Percentiles rank a stretch among this genome's conserved stretches.
Conservation (phyloP, 2,888 invertebrate genomes). For the Andrena hattorfiana region DNA sequence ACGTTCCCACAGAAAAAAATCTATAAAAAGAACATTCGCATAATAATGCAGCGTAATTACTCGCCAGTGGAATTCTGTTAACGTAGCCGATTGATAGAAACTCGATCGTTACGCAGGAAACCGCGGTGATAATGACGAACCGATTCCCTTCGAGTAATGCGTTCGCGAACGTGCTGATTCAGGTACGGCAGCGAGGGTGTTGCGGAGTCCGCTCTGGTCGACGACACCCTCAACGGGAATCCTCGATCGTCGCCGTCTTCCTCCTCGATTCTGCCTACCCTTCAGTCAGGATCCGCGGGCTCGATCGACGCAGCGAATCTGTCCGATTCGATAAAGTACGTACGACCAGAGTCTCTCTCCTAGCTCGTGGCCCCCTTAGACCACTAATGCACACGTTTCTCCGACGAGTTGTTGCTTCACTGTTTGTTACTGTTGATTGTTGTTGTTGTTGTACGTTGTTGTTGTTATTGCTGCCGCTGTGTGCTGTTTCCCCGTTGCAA, state of each 20-base stretch:
- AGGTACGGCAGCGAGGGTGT: slow-evolving; percentile 83
- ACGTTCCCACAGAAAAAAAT: neutral
- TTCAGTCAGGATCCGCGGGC: slow-evolving; percentile 74
- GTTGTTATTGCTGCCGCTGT: slow-evolving; percentile 12
- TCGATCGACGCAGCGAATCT: slow-evolving; percentile 71
- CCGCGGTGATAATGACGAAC: slow-evolving; percentile 25
- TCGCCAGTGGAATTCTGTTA: neutral
- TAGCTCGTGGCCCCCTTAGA: slow-evolving; percentile 35
- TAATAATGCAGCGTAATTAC: neutral
- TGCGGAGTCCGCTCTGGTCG: slow-evolving; percentile 82
- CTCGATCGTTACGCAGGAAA: slow-evolving; percentile 4
- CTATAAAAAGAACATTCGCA: neutral
- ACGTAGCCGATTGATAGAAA: neutral
- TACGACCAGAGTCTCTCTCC: slow-evolving; percentile 67
- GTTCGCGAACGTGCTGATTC: slow-evolving; percentile 72
- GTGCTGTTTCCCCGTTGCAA: slow-evolving; percentile 7
- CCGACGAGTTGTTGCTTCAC: slow-evolving; percentile 37
- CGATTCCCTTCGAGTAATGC: slow-evolving; percentile 53
- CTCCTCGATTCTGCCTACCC: slow-evolving; percentile 73
- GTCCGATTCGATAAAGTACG: slow-evolving; percentile 78
- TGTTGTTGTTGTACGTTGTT: slow-evolving; percentile 15
- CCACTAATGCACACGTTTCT: slow-evolving; percentile 33
- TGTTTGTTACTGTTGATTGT: slow-evolving; percentile 26
- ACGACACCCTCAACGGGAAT: slow-evolving; percentile 84
- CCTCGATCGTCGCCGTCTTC: slow-evolving; percentile 74